A percentile compares a stretch with the other conserved stretches of the same genome.
Conservation (phyloP, 1,140 invertebrate genomes). For the Hormaphis cornu region DNA sequence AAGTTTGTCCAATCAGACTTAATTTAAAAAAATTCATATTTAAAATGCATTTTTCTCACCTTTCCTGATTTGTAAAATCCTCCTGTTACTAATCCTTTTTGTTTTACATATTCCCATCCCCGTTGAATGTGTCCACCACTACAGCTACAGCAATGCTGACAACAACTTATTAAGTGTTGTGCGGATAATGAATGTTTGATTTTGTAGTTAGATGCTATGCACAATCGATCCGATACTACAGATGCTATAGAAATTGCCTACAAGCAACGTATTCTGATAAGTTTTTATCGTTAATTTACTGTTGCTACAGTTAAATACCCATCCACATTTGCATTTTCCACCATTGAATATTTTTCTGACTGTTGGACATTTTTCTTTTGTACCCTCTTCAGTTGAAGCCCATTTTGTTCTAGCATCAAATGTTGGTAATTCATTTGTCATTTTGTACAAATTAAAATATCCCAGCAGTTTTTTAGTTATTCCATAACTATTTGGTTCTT, state of each 20-base stretch:
- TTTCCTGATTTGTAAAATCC: conserved; percentile 14
- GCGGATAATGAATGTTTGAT: conserved; percentile 46
- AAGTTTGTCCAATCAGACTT: too few relatives aligned
- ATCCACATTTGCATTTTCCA: conserved; percentile 13
- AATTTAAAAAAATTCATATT: too few relatives aligned
- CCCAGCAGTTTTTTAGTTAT: background rate
- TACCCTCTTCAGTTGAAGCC: background rate
- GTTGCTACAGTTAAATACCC: background rate
- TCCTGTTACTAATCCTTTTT: conserved; percentile 32
- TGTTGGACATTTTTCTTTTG: background rate
- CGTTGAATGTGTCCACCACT: conserved; percentile 13
- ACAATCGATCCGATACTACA: conserved; percentile 60
- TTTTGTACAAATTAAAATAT: background rate
- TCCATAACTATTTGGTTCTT: too few relatives aligned
- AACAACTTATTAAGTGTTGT: conserved; percentile 24
- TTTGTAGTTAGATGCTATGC: conserved; percentile 52
- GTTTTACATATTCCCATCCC: conserved; percentile 11
- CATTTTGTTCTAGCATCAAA: background rate
- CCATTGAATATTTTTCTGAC: background rate
- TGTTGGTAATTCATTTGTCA: background rate
- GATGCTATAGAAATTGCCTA: conserved; percentile 34
- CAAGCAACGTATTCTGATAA: too few relatives aligned
- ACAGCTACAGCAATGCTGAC: conserved; percentile 9
- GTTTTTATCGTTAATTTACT: background rate
- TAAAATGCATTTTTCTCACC: too few relatives aligned